Evolutionary conservation across 2,113 vertebrate species (phyloP), one percentile per base, ranked within the genome.

Genomic region (Cephalopholis sonnerati): DNA sequence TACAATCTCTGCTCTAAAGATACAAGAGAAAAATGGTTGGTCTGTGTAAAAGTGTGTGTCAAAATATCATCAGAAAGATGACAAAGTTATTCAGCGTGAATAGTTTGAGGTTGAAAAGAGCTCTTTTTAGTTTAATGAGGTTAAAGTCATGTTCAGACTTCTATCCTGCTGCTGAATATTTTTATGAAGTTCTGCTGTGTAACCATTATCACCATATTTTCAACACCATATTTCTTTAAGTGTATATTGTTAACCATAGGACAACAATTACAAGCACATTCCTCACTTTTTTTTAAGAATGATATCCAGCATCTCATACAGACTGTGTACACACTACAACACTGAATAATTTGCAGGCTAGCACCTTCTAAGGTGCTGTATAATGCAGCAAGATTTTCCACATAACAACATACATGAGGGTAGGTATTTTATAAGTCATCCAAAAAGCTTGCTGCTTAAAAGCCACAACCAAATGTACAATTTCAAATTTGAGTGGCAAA

Each of bases 1-100:
- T 90, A 92, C 98, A 99, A 79, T 99, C 97, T 94, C 97, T 95
- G 95, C 96, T 99, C 98, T 99, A 85, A 46, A 84, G 81, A 81
- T 74, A 73, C 89, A 89, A 84, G 16, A 91, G 69, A 87, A 68
- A 63, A 25, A 59, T 3, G 58, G 62, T 64, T 64, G 57, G 69
- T 66, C 17, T 3, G 1, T 25, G 68, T 16, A 32, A 58, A 51
- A 59, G 27, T 27, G 6, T 46, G 66, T 59, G 36, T 57, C 48
- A 61, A 65, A 61, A 71, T n/a, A 59, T 57, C 48, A 9, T 36
- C 6, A 65, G 41, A 41, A 41, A 11, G 41, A 41, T 41, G 41
- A 12, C 8, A 25, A 63, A 36, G 22, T 65, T 15, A 27, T 63
- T 57, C 6, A 59, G 20, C 17, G 15, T 72, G 29, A 57, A 48